These are phyloP conservation scores for Channa striata DNA, from an alignment of 2,797 vertebrate species.

Conservation along the genomic window DNA sequence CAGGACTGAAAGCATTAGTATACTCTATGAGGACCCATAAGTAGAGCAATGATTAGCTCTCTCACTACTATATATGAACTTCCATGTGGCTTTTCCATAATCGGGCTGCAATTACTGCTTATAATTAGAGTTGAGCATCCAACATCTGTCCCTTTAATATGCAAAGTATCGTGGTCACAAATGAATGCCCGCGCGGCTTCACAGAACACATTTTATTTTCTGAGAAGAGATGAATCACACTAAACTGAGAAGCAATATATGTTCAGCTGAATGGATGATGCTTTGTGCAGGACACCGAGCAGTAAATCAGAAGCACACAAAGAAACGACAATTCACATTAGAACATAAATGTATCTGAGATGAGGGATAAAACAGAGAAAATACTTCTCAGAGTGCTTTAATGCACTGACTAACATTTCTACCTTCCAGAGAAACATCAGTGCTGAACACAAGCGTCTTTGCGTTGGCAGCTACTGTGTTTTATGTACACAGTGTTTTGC, in stretches of 20 bases:
- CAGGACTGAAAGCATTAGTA: conserved; percentile 43
- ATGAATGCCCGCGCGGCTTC: conserved; percentile 10
- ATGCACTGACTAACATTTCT: not conserved
- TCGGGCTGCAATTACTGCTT: conserved; percentile 25
- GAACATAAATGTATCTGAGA: not conserved
- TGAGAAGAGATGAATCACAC: conserved; percentile 12
- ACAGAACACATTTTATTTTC: conserved; percentile 16
- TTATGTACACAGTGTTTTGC: not conserved
- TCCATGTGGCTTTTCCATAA: conserved; percentile 32
- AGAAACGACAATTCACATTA: not conserved
- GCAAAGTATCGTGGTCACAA: conserved; percentile 31
- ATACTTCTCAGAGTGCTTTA: not conserved
- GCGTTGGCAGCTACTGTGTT: not conserved
- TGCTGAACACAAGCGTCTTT: not conserved
- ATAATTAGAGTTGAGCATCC: conserved; percentile 38
- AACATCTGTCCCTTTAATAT: conserved; percentile 53
- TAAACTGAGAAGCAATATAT: not conserved
- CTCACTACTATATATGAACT: conserved; percentile 20
- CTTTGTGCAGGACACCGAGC: not conserved
- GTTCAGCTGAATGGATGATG: conserved; percentile 6
- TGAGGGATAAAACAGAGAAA: not conserved
- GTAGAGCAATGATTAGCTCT: conserved; percentile 45
- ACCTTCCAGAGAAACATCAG: too few relatives aligned
- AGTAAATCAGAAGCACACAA: conserved; percentile 2
- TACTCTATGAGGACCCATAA: conserved; percentile 18